Base-by-base conservation (phyloP, 2,797 vertebrate genomes). In the Pseudochirops cupreus region DNA sequence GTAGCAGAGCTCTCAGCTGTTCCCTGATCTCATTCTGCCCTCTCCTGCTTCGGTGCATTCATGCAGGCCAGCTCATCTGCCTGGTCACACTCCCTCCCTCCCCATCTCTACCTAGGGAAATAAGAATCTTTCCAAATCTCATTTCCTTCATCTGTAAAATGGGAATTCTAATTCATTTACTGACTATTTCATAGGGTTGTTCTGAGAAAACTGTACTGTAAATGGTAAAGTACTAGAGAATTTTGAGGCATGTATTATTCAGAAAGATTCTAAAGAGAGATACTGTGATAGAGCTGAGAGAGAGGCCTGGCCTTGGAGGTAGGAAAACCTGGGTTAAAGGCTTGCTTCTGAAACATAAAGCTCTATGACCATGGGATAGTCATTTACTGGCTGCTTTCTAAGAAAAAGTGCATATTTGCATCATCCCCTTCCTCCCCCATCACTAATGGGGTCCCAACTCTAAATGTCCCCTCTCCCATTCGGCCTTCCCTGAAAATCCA, bases 21-120 rank as follows among this genome's bases (percentile, higher is more conserved):
- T 87, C 74, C 74, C 39, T 87, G 74, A 87, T 87, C 74, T 87
- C 74, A 87, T 87, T 87, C 74, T 87, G 74, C 74, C 74, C 74
- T 87, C 74, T 87, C 74, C 74, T 87, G 74, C 39, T 39, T 87
- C 10, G 5, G 46, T 87, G 74, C 7, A 46, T 87, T 87, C 74
- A 87, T 87, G 74, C 74, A 82, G 67, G 39, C 74, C 74, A 87
- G 74, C 39, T 87, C 9, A 50, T 46, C 74, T 28, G 74, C 39
- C 39, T 87, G 74, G 74, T 50, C 74, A 50, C 3, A 50, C 21
- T 87, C 10, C 39, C 21, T 87, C 39, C 39, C 6, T 82, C 21
- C 3, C 16, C 39, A 87, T 87, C 74, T 87, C 74, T 87, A 21
- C 74, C 74, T 46, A 26, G 39, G 39, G 10, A 87, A 50, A 87